Evolutionary conservation across 2,797 vertebrate genomes (phyloP).

Genomic region (Tamandua tetradactyla): DNA sequence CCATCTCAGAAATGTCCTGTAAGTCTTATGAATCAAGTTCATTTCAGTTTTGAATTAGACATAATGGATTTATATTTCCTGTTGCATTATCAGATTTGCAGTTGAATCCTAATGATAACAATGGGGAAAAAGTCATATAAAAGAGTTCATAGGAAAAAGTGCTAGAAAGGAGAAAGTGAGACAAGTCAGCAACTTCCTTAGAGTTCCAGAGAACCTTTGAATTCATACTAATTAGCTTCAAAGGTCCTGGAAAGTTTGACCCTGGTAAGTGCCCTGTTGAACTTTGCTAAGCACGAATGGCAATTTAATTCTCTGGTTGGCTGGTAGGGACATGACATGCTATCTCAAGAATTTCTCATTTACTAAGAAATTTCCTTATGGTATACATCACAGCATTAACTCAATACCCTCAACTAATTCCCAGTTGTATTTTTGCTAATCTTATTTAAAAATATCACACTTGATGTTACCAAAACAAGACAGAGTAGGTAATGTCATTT

Average conservation of each 20-base stretch:
- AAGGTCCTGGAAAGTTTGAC: conserved; percentile 59
- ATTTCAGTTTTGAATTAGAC: background rate
- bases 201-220: conserved; percentile 52
- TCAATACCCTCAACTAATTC: background rate
- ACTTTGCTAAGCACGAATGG: conserved; percentile 18
- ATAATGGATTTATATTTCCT: background rate
- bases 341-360: conserved; percentile 53
- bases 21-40: background rate
- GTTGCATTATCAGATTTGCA: background rate
- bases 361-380: background rate
- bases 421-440: background rate
- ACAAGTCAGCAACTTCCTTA: conserved; percentile 53
- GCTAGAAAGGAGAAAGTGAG: background rate
- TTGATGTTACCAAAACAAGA: conserved; percentile 6
- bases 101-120: background rate
- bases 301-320: conserved; percentile 54
- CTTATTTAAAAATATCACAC: background rate
- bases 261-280: conserved; percentile 46
- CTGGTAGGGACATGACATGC: conserved; percentile 15
- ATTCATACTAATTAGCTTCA: conserved; percentile 68
- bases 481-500: background rate
- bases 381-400: background rate
- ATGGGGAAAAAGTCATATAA: background rate
- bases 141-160: background rate
- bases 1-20: background rate